These are phyloP conservation scores for Hippocampus kuda DNA, from an alignment of 2,797 vertebrate species.

Conservation along the genomic window DNA sequence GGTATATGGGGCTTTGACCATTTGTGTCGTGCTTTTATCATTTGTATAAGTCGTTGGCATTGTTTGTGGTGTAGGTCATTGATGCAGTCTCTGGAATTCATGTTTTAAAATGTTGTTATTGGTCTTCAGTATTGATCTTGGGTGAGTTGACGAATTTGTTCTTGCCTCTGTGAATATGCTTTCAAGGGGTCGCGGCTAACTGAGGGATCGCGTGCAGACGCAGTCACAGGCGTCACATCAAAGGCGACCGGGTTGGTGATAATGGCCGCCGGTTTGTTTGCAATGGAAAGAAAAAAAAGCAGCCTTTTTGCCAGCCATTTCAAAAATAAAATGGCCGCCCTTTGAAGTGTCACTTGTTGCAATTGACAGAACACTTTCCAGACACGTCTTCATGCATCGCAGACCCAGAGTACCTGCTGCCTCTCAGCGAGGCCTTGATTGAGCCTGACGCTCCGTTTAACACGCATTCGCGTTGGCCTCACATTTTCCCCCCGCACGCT, in stretches of 20 bases:
- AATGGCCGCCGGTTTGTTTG: neutral
- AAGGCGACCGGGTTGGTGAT: neutral
- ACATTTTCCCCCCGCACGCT: neutral
- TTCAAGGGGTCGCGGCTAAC: neutral
- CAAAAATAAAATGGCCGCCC: neutral
- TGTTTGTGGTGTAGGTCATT: no score
- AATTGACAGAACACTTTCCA: neutral
- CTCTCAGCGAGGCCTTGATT: neutral
- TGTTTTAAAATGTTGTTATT: no score
- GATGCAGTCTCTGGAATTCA: no score
- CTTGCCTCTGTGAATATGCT: neutral
- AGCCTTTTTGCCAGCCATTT: neutral
- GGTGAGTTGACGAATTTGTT: neutral
- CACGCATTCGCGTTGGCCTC: neutral
- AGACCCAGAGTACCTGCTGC: neutral
- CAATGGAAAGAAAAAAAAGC: neutral
- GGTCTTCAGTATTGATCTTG: no score
- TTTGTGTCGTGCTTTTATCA: no score
- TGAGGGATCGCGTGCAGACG: neutral
- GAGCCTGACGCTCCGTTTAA: neutral
- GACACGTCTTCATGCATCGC: neutral
- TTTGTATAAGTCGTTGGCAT: no score
- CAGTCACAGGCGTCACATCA: neutral
- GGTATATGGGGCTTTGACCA: no score
- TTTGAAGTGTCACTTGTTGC: conserved; percentile 1